Base-by-base conservation (phyloP, 2,113 vertebrate genomes). In the Ranitomeya imitator region DNA sequence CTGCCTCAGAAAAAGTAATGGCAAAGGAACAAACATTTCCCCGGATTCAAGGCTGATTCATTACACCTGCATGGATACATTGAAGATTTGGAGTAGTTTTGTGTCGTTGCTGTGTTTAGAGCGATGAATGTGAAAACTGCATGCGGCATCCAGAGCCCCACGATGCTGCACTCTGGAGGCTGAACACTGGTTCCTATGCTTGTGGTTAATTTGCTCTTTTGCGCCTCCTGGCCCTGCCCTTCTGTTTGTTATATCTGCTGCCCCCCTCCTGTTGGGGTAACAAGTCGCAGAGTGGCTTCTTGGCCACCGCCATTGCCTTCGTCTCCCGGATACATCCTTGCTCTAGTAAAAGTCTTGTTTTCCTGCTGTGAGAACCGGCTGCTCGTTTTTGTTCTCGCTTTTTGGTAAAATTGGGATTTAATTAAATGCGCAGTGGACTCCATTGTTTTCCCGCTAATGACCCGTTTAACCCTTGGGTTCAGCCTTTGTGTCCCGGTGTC, bases 291-390 rank as follows among this genome's bases (percentile, higher is more conserved):
- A 10, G 26, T 71, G 69, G 26, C 69, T 26, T 69, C n/a, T 69
- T 69, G 67, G n/a, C 67, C 3, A 19, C n/a, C 14, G 23, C 23
- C 23, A 26, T 69, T 0, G 2, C 78, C 89, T 85, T 26, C 85
- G 94, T 96, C 93, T 93, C 95, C 90, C 92, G 91, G 95, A 95
- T 91, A 93, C 92, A 3, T 92, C 86, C 63, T 63, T 89, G 73
- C 87, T 87, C 92, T 90, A 91, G 89, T 90, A 93, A 95, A 93
- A 89, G 93, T 91, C 91, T 90, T 88, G 92, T 92, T 87, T 92
- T 90, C 93, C 93, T 78, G 71, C 94, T 94, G 93, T 94, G 95
- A 95, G 94, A 95, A 94, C 93, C 85, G 86, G 92, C 92, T 92
- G 92, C 93, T 92, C 88, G 89, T 91, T 91, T 71, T 90, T 91